These are phyloP conservation scores for Grapholita molesta DNA, from an alignment of 1,140 invertebrate species.

Conservation along the genomic window DNA sequence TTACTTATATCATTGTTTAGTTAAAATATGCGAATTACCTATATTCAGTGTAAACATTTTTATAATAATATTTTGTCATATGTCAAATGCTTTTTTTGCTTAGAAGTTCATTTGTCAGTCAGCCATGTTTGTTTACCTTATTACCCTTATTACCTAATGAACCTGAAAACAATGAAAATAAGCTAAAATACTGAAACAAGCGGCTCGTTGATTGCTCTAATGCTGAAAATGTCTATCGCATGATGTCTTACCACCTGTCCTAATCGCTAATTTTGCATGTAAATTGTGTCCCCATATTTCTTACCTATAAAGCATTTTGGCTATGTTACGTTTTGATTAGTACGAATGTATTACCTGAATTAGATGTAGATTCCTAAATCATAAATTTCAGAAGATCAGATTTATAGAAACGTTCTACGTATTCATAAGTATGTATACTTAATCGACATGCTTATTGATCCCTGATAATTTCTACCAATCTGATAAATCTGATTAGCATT, in stretches of 20 bases:
- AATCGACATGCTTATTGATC: background rate
- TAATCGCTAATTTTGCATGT: background rate
- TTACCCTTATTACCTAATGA: too few relatives aligned
- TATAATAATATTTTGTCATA: too few relatives aligned
- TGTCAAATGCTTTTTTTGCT: too few relatives aligned
- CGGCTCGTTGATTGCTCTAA: background rate
- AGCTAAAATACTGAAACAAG: too few relatives aligned
- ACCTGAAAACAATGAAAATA: too few relatives aligned
- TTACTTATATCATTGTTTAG: too few relatives aligned
- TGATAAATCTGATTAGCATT: background rate
- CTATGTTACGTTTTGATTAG: background rate
- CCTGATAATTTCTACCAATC: background rate
- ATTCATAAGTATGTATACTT: background rate
- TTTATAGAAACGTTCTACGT: background rate
- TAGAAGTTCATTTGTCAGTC: too few relatives aligned
- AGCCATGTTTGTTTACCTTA: too few relatives aligned
- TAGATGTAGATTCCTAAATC: too few relatives aligned
- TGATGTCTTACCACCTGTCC: background rate
- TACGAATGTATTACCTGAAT: background rate
- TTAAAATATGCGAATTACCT: too few relatives aligned
- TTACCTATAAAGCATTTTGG: background rate
- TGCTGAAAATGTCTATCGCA: background rate
- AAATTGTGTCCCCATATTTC: background rate
- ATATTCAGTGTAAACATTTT: too few relatives aligned
- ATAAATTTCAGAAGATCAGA: background rate